Conservation (phyloP, 2,113 vertebrate genomes). For the Fukomys damarensis region DNA sequence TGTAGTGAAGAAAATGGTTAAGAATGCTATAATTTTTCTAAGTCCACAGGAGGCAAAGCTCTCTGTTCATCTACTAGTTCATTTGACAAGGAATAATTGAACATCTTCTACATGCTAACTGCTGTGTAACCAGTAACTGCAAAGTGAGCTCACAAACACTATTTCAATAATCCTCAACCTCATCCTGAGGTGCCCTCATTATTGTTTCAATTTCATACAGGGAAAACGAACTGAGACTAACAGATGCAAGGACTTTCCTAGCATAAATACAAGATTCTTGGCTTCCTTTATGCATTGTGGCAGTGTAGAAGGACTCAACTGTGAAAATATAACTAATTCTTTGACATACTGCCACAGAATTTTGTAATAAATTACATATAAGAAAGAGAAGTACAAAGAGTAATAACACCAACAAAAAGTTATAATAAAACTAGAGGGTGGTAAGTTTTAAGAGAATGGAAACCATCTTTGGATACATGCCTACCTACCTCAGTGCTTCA, state of each 20-base stretch:
- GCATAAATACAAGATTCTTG: neutral
- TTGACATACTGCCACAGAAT: neutral
- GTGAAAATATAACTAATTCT: neutral
- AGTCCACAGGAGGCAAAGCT: conserved; percentile 31
- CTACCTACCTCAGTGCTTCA: too few species aligned
- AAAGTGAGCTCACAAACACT: conserved; percentile 39
- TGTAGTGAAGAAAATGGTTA: neutral
- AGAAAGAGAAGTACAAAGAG: neutral
- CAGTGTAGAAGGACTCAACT: neutral
- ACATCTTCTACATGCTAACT: neutral
- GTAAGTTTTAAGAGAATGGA: neutral
- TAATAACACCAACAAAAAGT: neutral
- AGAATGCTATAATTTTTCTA: conserved; percentile 32
- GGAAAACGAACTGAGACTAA: neutral
- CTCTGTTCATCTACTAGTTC: conserved; percentile 20
- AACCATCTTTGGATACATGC: neutral
- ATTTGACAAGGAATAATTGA: conserved; percentile 45
- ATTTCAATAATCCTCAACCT: neutral
- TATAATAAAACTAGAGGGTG: neutral
- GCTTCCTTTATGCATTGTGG: neutral
- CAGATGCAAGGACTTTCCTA: neutral
- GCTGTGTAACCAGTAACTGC: conserved; percentile 4
- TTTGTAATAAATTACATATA: neutral
- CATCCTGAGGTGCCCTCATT: neutral
- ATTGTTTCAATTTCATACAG: neutral